Evolutionary conservation across 2,797 vertebrate species (phyloP), one percentile per base, ranked within the genome.

Genomic region (Sebastes kiyomatsui): DNA sequence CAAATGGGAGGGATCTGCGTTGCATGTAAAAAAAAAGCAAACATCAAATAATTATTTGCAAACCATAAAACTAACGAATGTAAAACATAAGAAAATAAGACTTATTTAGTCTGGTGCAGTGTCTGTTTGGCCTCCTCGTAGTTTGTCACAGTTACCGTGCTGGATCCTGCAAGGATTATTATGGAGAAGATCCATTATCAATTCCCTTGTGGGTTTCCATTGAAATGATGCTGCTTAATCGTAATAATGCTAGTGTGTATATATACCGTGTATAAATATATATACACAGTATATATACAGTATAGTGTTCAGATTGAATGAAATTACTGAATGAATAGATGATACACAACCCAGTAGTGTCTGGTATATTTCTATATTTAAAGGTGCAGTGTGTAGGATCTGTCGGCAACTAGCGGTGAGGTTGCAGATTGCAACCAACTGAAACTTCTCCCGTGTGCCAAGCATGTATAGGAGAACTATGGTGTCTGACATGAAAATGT

Each of bases 151-250:
- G 66, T 77, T 75, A 32, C 16, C 1, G 14, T 30, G 18, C 49
- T 55, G 27, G 8, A 75, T 60, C 33, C 68, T 49, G 22, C 13
- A 56, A 49, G 35, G 35, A 35, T 54, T 72, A 27, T 83, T 71
- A 75, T 22, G 64, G 28, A 79, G 55, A 59, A 54, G 65, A 22
- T 66, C 61, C 56, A 38, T 59, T 54, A 66, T 73, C 22, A 55
- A 27, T 8, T 82, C 68, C 32, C 59, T n/a, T 22, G 60, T 56
- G 64, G 35, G 62, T 84, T 72, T 75, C 62, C 49, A 87, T 82
- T 90, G 56, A 86, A 84, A 80, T 80, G 33, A 32, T 33, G 46
- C 54, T 67, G 46, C 14, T 80, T 77, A 65, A 65, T 65, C 49
- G 58, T 54, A 61, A 76, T 72, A 35, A 65, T 68, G 52, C 49